Percentiles rank a stretch among this genome's conserved stretches.
These are phyloP conservation scores for Ceratitis capitata DNA, from an alignment of 1,140 invertebrate species.

Conservation along the genomic window DNA sequence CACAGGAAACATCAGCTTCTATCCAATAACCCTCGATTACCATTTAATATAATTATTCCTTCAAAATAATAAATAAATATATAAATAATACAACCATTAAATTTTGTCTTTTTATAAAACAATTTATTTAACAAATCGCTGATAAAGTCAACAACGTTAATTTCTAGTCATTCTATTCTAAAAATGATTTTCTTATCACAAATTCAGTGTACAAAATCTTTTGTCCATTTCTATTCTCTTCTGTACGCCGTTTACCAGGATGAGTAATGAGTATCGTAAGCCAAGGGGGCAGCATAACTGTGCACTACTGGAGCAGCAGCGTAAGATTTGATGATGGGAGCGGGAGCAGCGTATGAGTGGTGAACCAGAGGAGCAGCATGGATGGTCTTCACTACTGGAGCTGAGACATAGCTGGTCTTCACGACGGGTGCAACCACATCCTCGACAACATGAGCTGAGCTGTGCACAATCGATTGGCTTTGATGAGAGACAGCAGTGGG, in stretches of 20 bases:
- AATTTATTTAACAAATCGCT: no score
- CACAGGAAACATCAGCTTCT: no score
- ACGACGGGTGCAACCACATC: conserved; percentile 60
- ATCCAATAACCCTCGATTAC: no score
- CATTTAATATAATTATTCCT: no score
- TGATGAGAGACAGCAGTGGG: conserved; percentile 67
- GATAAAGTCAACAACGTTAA: no score
- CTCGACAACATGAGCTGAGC: conserved; percentile 40
- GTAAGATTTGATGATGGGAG: conserved; percentile 37
- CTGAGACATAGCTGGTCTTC: conserved; percentile 54
- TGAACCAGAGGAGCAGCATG: conserved; percentile 41
- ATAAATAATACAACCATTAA: no score
- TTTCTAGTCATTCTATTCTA: no score
- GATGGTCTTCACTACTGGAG: conserved; percentile 43
- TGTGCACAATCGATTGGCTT: conserved; percentile 63
- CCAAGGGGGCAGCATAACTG: conserved; percentile 39
- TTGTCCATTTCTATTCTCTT: neutral
- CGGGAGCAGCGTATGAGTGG: conserved; percentile 28
- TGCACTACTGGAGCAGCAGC: conserved; percentile 10
- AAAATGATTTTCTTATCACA: neutral
- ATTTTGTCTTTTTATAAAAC: no score
- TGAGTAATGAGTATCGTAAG: conserved; percentile 44
- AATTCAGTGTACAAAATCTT: conserved; percentile 35
- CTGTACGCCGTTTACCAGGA: neutral
- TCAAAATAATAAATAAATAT: no score